Percentiles rank a stretch among this genome's conserved stretches.
These are phyloP conservation scores for Philonicus albiceps DNA, from an alignment of 2,888 invertebrate genomes.

Conservation along the genomic window DNA sequence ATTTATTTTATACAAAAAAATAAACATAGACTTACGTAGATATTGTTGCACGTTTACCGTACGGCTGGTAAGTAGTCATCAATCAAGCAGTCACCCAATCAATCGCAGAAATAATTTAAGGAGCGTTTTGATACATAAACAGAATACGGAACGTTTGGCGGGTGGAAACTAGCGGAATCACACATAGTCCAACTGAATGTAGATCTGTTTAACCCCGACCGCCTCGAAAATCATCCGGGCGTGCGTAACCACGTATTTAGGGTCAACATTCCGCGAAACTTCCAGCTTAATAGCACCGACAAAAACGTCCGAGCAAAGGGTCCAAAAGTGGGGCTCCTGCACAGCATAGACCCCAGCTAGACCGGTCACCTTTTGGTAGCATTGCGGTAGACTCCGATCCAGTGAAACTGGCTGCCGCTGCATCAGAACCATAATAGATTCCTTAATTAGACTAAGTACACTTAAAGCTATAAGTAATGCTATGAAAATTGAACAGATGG, in stretches of 20 bases:
- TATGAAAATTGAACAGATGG: slow-evolving; percentile 97
- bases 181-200: slow-evolving; percentile 92
- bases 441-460: slow-evolving; percentile 83
- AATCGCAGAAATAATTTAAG: slow-evolving; percentile 1
- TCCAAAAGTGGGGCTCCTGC: slow-evolving; percentile 99
- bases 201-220: slow-evolving; percentile 88
- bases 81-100: not conserved
- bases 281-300: slow-evolving; percentile 94
- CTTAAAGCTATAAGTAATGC: slow-evolving; percentile 88
- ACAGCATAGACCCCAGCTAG: slow-evolving; percentile 94
- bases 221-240: slow-evolving; percentile 94
- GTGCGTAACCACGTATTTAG: slow-evolving; percentile 90
- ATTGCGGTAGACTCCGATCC: slow-evolving; percentile 84
- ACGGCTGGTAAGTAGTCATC: not conserved
- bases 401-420: slow-evolving; percentile 87
- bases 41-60: not conserved
- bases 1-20: not conserved
- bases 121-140: not conserved
- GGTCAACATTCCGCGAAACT: slow-evolving; percentile 91
- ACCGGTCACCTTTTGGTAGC: slow-evolving; percentile 88
- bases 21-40: not conserved
- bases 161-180: slow-evolving; percentile 53
- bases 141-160: not conserved
- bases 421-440: slow-evolving; percentile 91
- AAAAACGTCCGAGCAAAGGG: slow-evolving; percentile 91